A percentile compares a stretch with the other conserved stretches of the same genome.
These are phyloP conservation scores for Alethe diademata DNA, from an alignment of 2,113 vertebrate species.

Conservation along the genomic window DNA sequence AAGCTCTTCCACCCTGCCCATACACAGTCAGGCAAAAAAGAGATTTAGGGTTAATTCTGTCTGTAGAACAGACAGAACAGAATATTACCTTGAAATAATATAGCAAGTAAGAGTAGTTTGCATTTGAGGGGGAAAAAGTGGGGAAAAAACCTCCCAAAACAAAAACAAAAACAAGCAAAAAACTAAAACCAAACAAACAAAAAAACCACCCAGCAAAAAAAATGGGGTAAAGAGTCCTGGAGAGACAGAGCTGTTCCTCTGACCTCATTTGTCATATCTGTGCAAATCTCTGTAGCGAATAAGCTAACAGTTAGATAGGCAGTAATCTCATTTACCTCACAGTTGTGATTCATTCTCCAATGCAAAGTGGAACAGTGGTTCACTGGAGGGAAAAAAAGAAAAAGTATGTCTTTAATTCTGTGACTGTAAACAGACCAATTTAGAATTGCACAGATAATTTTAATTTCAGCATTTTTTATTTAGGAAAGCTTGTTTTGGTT, in stretches of 20 bases:
- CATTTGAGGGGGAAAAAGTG: not conserved
- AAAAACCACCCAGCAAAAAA: not conserved
- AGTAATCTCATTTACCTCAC: slow-evolving; percentile 31
- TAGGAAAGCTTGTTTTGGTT: not conserved
- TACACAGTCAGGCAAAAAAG: not conserved
- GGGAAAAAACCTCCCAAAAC: too few relatives aligned
- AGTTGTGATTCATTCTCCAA: not conserved
- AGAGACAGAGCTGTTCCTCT: not conserved
- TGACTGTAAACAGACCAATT: not conserved
- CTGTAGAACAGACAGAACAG: not conserved
- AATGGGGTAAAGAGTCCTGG: not conserved
- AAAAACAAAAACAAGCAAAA: too few relatives aligned
- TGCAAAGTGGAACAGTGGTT: not conserved
- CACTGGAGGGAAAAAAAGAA: fast-evolving
- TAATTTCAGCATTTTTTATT: not conserved
- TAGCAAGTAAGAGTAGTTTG: not conserved
- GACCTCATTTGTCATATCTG: slow-evolving; percentile 21
- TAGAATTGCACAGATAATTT: not conserved
- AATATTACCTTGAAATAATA: not conserved
- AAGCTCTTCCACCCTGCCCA: not conserved
- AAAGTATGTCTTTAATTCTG: not conserved
- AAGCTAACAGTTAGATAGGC: not conserved
- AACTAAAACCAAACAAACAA: too few relatives aligned
- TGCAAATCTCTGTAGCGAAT: slow-evolving; percentile 13
- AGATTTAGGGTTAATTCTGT: not conserved